Percentiles rank a stretch among this genome's conserved stretches.
Evolutionary conservation across 2,113 vertebrate genomes (phyloP).

Genomic region (Tragelaphus imberbis): DNA sequence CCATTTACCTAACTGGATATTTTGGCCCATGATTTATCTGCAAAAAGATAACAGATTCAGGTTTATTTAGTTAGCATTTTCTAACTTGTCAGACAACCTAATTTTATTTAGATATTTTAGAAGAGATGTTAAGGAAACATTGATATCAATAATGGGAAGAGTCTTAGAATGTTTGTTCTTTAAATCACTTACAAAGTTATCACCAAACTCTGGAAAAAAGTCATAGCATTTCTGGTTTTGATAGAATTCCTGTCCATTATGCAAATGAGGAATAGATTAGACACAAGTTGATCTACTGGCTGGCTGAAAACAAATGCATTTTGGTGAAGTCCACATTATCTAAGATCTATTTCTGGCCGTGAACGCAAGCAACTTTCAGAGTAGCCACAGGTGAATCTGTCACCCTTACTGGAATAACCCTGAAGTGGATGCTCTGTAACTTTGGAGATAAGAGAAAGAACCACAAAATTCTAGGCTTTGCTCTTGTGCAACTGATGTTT

Average conservation of each 20-base stretch:
- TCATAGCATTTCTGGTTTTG: not conserved
- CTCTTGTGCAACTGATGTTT: not conserved
- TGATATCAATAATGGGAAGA: not conserved
- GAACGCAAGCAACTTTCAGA: not conserved
- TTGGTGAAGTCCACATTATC: not conserved
- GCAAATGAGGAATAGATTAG: not conserved
- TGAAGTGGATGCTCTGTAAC: not conserved
- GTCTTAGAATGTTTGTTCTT: not conserved
- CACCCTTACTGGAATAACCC: not conserved
- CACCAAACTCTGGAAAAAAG: not conserved
- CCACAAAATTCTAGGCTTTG: not conserved
- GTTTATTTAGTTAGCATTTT: not conserved
- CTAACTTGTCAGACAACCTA: not conserved
- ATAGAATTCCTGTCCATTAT: not conserved
- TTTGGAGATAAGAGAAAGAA: not conserved
- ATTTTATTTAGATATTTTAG: not conserved
- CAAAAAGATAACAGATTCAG: not conserved
- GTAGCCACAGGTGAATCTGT: not conserved
- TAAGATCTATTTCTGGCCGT: not conserved
- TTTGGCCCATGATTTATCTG: not conserved
- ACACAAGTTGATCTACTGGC: not conserved
- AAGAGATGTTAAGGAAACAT: not conserved
- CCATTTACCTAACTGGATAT: not conserved
- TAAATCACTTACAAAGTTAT: not conserved
- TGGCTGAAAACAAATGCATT: not conserved